phyloP scores from a whole-genome alignment of 2,888 invertebrate species.

The Cataglyphis livida region DNA sequence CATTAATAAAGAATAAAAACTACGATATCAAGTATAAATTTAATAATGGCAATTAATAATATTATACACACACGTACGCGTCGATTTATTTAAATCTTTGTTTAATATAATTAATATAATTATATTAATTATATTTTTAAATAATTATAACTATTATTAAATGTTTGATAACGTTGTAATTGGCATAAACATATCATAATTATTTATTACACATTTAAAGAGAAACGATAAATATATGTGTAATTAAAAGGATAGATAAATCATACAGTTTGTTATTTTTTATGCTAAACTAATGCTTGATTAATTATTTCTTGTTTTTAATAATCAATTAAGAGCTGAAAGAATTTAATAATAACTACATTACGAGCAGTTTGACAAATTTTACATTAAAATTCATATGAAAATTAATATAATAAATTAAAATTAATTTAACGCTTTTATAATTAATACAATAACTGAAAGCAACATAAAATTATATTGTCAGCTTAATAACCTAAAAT shows the following conservation, averaged over 20 bases:
- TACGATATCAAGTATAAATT: not conserved
- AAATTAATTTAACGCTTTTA: not conserved
- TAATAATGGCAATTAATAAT: not conserved
- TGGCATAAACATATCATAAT: not conserved
- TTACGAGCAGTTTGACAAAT: not conserved
- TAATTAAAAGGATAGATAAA: not conserved
- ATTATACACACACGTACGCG: too few species aligned
- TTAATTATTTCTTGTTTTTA: not conserved
- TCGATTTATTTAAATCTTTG: not conserved
- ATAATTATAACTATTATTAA: not conserved
- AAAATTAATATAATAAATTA: constrained; percentile 9
- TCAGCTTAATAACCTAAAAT: constrained; percentile 32
- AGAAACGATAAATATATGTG: not conserved
- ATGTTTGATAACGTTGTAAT: not conserved
- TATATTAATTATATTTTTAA: not conserved
- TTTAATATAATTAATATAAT: not conserved
- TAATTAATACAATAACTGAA: constrained; percentile 6
- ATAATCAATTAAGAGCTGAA: not conserved
- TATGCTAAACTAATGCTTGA: not conserved
- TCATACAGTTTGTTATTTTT: not conserved
- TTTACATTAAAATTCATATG: not conserved
- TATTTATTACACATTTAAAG: not conserved
- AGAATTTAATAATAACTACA: not conserved
- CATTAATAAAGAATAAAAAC: not conserved
- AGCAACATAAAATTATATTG: constrained; percentile 20